Percentiles rank a stretch among this genome's conserved stretches.
phyloP scores from a whole-genome alignment of 2,797 vertebrate genomes.

The Scarus forsteni region DNA sequence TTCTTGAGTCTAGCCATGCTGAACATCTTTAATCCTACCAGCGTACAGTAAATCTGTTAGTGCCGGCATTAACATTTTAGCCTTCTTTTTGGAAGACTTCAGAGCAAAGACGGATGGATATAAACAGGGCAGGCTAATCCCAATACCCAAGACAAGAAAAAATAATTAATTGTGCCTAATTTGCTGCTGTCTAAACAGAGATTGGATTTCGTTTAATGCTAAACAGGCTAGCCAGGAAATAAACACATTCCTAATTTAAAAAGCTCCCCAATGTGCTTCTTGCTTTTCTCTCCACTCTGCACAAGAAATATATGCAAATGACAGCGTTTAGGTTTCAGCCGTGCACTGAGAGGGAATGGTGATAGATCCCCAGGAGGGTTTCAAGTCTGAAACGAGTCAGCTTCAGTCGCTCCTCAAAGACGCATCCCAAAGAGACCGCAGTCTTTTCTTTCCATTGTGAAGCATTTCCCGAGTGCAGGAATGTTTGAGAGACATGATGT shows the following conservation, averaged over 20 bases:
- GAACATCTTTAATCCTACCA: slow-evolving; percentile 61
- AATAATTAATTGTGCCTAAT: slow-evolving; percentile 82
- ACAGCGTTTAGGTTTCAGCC: slow-evolving; percentile 69
- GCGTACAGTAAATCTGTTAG: slow-evolving; percentile 53
- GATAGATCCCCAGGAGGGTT: slow-evolving; percentile 60
- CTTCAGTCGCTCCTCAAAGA: slow-evolving; percentile 61
- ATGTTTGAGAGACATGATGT: slow-evolving; percentile 38
- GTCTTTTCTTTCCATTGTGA: slow-evolving; percentile 12
- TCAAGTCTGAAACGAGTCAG: slow-evolving; percentile 55
- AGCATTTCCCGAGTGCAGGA: slow-evolving; percentile 41
- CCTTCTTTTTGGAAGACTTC: slow-evolving; percentile 46
- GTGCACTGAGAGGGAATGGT: slow-evolving; percentile 57
- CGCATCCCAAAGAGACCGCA: slow-evolving; percentile 36
- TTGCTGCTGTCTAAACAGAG: slow-evolving; percentile 81
- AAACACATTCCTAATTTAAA: slow-evolving; percentile 80
- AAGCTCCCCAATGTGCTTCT: slow-evolving; percentile 71
- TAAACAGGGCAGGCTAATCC: slow-evolving; percentile 75
- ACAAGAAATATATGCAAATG: slow-evolving; percentile 79
- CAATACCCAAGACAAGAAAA: slow-evolving; percentile 73
- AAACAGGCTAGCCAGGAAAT: slow-evolving; percentile 76
- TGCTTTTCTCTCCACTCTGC: slow-evolving; percentile 49
- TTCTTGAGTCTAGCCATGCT: slow-evolving; percentile 41
- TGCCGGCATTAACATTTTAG: slow-evolving; percentile 38
- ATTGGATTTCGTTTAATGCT: slow-evolving; percentile 82
- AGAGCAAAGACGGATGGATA: slow-evolving; percentile 53